A percentile compares a stretch with the other conserved stretches of the same genome.
These are phyloP conservation scores for Dreissena polymorpha DNA, from an alignment of 1,140 invertebrate genomes.

Conservation along the genomic window DNA sequence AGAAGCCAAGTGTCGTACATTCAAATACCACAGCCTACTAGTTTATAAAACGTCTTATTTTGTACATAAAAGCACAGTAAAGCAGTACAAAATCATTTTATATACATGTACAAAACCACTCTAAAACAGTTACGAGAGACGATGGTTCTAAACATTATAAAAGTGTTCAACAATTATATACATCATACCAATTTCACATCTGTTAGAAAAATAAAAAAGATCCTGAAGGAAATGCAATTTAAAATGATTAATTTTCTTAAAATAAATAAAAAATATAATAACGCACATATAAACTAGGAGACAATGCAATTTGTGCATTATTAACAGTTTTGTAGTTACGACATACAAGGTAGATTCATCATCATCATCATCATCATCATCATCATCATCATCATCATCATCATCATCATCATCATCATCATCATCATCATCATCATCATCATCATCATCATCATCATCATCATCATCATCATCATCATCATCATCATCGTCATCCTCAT, in stretches of 20 bases:
- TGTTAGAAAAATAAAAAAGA: not conserved
- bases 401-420: slow-evolving; percentile 2
- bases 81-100: too few relatives aligned
- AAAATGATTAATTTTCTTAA: not conserved
- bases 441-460: slow-evolving; percentile 1
- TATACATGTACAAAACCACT: too few relatives aligned
- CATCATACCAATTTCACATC: not conserved
- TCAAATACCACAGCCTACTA: too few relatives aligned
- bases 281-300: not conserved
- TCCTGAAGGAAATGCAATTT: not conserved
- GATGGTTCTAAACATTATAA: too few relatives aligned
- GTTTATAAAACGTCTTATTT: too few relatives aligned
- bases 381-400: slow-evolving; percentile 2
- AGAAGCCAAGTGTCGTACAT: too few relatives aligned
- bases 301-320: not conserved
- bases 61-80: too few relatives aligned
- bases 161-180: too few relatives aligned
- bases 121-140: too few relatives aligned
- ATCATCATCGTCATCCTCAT: not conserved
- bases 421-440: not conserved
- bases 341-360: not conserved
- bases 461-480: not conserved
- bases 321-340: not conserved
- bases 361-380: not conserved
- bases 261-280: not conserved